Evolutionary conservation across 2,113 vertebrate genomes (phyloP).

Genomic region (Actinemys pallida): DNA sequence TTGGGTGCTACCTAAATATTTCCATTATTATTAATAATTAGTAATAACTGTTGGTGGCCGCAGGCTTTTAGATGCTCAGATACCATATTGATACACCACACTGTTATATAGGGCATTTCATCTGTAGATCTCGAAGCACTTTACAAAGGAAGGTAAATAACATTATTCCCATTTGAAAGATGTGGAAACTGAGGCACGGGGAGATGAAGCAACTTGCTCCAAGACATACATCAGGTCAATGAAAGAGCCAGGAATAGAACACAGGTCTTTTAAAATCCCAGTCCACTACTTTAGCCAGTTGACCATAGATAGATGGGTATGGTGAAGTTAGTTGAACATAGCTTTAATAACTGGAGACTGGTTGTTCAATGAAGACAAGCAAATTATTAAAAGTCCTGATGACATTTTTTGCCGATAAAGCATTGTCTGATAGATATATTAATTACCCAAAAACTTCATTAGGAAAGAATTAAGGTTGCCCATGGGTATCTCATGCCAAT

Average conservation of each 20-base stretch:
- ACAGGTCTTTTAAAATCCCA: not conserved
- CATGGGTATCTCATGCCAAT: not conserved
- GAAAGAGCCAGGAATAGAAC: not conserved
- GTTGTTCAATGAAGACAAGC: not conserved
- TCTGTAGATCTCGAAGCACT: not conserved
- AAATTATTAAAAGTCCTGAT: not conserved
- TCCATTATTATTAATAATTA: not conserved
- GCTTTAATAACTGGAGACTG: not conserved
- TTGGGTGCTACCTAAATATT: not conserved
- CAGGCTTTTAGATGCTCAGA: not conserved
- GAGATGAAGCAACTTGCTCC: not conserved
- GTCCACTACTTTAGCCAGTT: not conserved
- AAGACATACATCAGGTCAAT: not conserved
- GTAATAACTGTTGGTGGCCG: not conserved
- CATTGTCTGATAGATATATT: not conserved
- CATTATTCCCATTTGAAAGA: rapidly evolving
- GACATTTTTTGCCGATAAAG: not conserved
- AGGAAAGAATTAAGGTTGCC: not conserved
- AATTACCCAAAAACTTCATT: not conserved
- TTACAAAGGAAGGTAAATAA: not conserved
- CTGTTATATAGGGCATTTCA: not conserved
- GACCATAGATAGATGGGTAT: not conserved
- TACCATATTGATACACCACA: rapidly evolving
- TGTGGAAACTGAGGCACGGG: slow-evolving; percentile 17
- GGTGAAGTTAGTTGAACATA: not conserved